Evolutionary conservation across 1,140 invertebrate genomes (phyloP).

Genomic region (Drosophila kanapiae): DNA sequence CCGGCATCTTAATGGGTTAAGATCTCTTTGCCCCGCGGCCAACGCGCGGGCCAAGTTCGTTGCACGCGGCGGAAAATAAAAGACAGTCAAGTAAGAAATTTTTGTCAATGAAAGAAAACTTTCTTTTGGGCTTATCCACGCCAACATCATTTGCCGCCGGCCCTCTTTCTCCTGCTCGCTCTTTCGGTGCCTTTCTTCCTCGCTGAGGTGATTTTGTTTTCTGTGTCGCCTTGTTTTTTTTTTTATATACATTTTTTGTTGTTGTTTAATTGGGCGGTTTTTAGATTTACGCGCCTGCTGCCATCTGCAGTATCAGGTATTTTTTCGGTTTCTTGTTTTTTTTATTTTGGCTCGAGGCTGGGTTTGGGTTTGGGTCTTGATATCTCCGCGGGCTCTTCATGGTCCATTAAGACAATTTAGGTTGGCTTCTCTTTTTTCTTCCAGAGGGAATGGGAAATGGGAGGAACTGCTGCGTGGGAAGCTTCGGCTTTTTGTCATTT

Average conservation of each 20-base stretch:
- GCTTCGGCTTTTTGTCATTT: conserved; percentile 48
- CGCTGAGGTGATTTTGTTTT: conserved; percentile 38
- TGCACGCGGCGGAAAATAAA: conserved; percentile 57
- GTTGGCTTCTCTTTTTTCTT: conserved; percentile 56
- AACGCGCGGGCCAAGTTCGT: conserved; percentile 64
- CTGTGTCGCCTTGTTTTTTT: conserved; percentile 44
- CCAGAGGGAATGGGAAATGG: conserved; percentile 10
- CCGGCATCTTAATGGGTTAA: conserved; percentile 46
- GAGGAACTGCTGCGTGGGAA: conserved; percentile 66
- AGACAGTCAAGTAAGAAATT: conserved; percentile 53
- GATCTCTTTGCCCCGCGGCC: conserved; percentile 23
- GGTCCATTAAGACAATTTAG: conserved; percentile 82
- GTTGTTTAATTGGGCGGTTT: conserved; percentile 73
- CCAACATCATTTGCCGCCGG: conserved; percentile 54
- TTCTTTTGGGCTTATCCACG: conserved; percentile 79
- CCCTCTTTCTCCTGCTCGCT: conserved; percentile 29
- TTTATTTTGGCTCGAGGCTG: conserved; percentile 5
- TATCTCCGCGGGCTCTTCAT: conserved; percentile 62
- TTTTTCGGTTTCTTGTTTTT: conserved; percentile 12
- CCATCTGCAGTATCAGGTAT: conserved; percentile 44
- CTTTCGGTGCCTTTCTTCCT: conserved; percentile 27
- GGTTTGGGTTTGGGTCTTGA: conserved; percentile 20
- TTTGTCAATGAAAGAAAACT: conserved; percentile 82
- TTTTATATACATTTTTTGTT: conserved; percentile 28
- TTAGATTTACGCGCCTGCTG: conserved; percentile 70